Percentiles rank a stretch among this genome's conserved stretches.
Evolutionary conservation across 2,113 vertebrate genomes (phyloP).

Genomic region (Neomonachus schauinslandi): DNA sequence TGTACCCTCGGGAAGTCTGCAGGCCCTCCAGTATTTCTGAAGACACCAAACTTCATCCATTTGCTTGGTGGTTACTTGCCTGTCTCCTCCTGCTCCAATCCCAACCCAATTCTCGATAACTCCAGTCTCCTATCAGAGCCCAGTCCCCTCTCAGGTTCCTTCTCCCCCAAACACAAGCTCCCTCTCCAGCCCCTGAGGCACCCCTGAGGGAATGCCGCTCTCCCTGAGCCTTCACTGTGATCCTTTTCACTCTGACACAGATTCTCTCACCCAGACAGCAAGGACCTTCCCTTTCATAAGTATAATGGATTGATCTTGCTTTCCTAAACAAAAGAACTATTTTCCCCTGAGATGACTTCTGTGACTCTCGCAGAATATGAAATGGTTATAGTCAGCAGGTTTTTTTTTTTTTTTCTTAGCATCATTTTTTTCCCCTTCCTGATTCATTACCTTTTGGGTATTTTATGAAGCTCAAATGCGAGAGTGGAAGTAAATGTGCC

Average conservation of each 20-base stretch:
- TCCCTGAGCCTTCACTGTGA: not conserved
- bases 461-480: not conserved
- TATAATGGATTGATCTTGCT: not conserved
- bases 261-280: not conserved
- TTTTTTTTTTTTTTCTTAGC: not conserved
- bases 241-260: not conserved
- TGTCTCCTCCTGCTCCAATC: not conserved
- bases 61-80: not conserved
- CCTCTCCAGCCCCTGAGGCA: not conserved
- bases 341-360: not conserved
- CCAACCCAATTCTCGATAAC: not conserved
- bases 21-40: not conserved
- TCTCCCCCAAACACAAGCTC: not conserved
- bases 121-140: not conserved
- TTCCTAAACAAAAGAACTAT: not conserved
- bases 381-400: not conserved
- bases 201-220: accelerated
- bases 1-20: not conserved
- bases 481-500: not conserved
- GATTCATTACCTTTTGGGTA: not conserved
- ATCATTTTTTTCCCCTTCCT: not conserved
- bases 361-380: not conserved
- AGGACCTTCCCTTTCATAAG: not conserved
- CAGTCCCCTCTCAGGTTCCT: not conserved
- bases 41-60: not conserved